phyloP scores from a whole-genome alignment of 2,113 vertebrate genomes.

The Prunella himalayana region DNA sequence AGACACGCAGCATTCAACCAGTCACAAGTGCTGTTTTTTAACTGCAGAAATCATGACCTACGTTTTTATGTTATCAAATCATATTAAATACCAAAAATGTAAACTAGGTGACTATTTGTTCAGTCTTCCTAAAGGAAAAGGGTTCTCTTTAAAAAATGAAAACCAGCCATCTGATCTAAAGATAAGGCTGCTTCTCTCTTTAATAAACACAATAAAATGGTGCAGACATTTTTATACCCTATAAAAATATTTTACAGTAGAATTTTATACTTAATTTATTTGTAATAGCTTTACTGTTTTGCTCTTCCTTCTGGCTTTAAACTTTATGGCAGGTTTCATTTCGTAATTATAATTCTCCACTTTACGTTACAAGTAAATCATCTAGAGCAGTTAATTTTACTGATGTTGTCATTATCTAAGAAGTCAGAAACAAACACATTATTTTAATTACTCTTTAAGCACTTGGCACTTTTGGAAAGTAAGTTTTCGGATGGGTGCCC shows the following conservation, averaged over 20 bases:
- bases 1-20: not conserved
- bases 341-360: conserved; percentile 53
- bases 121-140: not conserved
- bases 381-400: conserved; percentile 60
- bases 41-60: not conserved
- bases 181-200: not conserved
- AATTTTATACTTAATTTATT: conserved; percentile 59
- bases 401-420: conserved; percentile 46
- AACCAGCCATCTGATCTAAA: not conserved
- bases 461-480: conserved; percentile 36
- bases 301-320: conserved; percentile 54
- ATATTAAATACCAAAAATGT: not conserved
- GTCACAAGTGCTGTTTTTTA: not conserved
- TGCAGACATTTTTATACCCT: conserved; percentile 20
- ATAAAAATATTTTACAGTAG: conserved; percentile 57
- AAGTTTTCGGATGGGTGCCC: conserved; percentile 17
- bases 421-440: conserved; percentile 62
- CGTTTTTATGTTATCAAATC: not conserved
- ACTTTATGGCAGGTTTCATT: conserved; percentile 58
- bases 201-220: conserved; percentile 36
- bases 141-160: not conserved
- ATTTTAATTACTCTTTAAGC: conserved; percentile 65
- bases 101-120: not conserved
- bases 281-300: conserved; percentile 41
- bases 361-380: conserved; percentile 60